phyloP scores from a whole-genome alignment of 2,113 vertebrate genomes.

The Lota lota region DNA sequence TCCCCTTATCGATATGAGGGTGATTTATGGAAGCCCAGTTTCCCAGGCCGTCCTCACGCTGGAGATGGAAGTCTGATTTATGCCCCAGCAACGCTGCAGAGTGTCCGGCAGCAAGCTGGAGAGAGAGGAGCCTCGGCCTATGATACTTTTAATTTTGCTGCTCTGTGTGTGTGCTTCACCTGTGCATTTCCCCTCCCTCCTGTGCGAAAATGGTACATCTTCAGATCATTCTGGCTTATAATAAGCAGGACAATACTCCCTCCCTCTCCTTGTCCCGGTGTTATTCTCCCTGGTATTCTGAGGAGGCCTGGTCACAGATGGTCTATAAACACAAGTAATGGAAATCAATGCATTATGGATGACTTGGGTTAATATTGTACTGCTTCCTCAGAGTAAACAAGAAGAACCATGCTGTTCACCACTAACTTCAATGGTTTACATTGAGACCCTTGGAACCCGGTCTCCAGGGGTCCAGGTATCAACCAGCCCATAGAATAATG shows the following conservation, averaged over 20 bases:
- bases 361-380: constrained; percentile 18
- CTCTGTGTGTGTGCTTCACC: not conserved
- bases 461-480: no score
- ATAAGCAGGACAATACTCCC: no score
- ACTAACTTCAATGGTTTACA: no score
- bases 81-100: constrained; percentile 39
- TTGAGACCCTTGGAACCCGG: no score
- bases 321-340: constrained; percentile 3
- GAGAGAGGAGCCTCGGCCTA: constrained; percentile 29
- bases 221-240: no score
- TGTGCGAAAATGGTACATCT: no score
- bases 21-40: constrained; percentile 61
- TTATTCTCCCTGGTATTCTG: no score
- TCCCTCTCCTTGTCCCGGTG: no score
- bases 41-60: constrained; percentile 52
- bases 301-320: not conserved
- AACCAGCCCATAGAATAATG: not conserved
- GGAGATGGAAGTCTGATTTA: constrained; percentile 58
- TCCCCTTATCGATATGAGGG: constrained; percentile 67
- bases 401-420: no score
- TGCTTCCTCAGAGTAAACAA: constrained; percentile 17
- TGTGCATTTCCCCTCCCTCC: no score
- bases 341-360: constrained; percentile 23
- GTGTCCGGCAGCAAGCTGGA: constrained; percentile 31
- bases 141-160: constrained; percentile 5